Percentiles rank a stretch among this genome's conserved stretches.
Evolutionary conservation across 2,113 vertebrate species (phyloP).

Genomic region (Thunnus maccoyii): DNA sequence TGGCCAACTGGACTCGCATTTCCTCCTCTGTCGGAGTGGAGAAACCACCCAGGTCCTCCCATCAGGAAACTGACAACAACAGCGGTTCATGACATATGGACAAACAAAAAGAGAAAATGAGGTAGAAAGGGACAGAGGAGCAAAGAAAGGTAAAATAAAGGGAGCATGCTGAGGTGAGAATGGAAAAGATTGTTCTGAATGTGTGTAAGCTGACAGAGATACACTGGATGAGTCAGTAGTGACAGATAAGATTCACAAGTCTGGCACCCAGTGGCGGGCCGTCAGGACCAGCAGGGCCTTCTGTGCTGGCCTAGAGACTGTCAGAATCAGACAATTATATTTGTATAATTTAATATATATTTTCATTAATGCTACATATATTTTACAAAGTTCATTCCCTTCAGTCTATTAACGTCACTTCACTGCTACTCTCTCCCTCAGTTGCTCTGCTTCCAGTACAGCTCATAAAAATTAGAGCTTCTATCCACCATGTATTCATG

Average conservation of each 20-base stretch:
- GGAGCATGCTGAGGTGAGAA: constrained; percentile 64
- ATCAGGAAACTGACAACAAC: constrained; percentile 90
- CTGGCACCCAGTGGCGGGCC: no score
- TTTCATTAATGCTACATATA: no score
- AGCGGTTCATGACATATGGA: constrained; percentile 58
- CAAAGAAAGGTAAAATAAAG: constrained; percentile 10
- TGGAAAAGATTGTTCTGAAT: constrained; percentile 40
- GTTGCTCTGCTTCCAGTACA: no score
- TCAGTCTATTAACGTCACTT: no score
- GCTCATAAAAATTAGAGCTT: no score
- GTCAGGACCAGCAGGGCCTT: no score
- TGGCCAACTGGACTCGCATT: constrained; percentile 50
- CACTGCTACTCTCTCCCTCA: no score
- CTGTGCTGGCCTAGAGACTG: no score
- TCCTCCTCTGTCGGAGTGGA: constrained; percentile 85
- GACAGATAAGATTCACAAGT: constrained; percentile 46
- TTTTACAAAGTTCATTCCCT: no score
- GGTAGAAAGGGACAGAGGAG: constrained; percentile 2
- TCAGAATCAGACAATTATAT: no score
- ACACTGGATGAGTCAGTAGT: constrained; percentile 35
- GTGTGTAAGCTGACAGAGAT: constrained; percentile 9
- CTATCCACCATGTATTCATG: no score
- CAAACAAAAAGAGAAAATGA: constrained; percentile 41
- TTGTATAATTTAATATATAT: no score
- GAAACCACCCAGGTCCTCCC: constrained; percentile 94